Evolutionary conservation across 92 coral and sea anemone species (phyloP), one percentile per base, ranked within the genome.

Genomic region (Paramuricea clavata): DNA sequence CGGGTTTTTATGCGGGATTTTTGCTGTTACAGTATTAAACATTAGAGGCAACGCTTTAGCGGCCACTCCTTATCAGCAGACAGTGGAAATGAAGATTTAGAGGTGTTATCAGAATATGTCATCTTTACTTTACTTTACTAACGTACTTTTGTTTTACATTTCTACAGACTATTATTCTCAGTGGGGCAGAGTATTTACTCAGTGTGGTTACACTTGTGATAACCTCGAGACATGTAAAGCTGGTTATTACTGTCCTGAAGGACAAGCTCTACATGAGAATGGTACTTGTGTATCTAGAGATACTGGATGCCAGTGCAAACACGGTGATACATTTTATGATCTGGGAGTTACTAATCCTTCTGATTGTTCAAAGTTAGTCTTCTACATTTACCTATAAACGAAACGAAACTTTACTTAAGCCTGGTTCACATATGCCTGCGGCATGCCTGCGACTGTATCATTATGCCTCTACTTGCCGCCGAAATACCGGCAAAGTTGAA

Each of bases 351-450:
- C 93, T 2, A 91, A 90, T 25, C 99, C 99, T 13, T 82, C 91
- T 1, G 99, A 97, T 69, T 94, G 99, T 82, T 97, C 99, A 49
- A 97, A 94, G 99, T 97, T 92, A 67, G 95, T 84, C 44, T 21
- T 42, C 21, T 0, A 36, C 11, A 16, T 57, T 22, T 12, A 81
- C 17, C 17, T 6, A 8, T 56, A 33, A 34, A 12, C 13, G 6
- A 60, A 60, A 47, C 1, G 9, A 60, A 60, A 5, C 21, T 60
- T 1, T 28, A 22, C 28, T n/a, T n/a, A n/a, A n/a, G n/a, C n/a
- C n/a, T n/a, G n/a, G n/a, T n/a, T n/a, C n/a, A n/a, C n/a, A n/a
- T n/a, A n/a, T n/a, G n/a, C n/a, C n/a, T n/a, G n/a, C n/a, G n/a
- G n/a, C n/a, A n/a, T n/a, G n/a, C n/a, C n/a, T n/a, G n/a, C n/a